A percentile compares a stretch with the other conserved stretches of the same genome.
phyloP scores from a whole-genome alignment of 2,113 vertebrate species.

The Brachyistius frenatus region DNA sequence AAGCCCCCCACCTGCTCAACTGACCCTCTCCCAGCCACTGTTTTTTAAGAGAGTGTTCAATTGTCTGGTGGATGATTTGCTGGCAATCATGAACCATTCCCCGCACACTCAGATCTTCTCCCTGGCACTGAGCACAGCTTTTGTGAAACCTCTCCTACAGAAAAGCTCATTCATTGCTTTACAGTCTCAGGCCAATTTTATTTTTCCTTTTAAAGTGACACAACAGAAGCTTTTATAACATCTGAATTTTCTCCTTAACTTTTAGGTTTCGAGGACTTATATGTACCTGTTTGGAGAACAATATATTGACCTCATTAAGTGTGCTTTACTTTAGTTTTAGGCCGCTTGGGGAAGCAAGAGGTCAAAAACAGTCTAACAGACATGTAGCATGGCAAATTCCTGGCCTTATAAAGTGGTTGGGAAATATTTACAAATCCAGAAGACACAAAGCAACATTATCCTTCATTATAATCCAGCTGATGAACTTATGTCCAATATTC shows the following conservation, averaged over 20 bases:
- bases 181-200: constrained; percentile 28
- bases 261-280: not conserved
- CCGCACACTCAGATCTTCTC: constrained; percentile 32
- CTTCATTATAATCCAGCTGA: not conserved
- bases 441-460: not conserved
- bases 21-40: constrained; percentile 26
- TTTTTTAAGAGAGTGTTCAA: constrained; percentile 44
- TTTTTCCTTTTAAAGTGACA: constrained; percentile 28
- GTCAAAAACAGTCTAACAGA: not conserved
- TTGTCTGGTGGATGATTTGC: constrained; percentile 50
- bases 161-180: constrained; percentile 32
- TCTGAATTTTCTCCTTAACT: too few relatives aligned
- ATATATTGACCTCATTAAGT: not conserved
- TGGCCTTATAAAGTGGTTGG: not conserved
- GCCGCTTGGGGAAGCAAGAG: not conserved
- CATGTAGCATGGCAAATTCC: not conserved
- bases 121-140: constrained; percentile 33
- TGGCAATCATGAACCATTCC: constrained; percentile 37
- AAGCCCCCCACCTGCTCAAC: constrained; percentile 46
- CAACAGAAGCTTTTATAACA: constrained; percentile 11
- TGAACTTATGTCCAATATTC: too few relatives aligned
- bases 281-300: not conserved
- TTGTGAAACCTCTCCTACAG: constrained; percentile 44
- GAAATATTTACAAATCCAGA: not conserved
- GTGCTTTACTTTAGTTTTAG: too few relatives aligned